Conservation (phyloP, 2,113 vertebrate species). For the Murina feae region DNA sequence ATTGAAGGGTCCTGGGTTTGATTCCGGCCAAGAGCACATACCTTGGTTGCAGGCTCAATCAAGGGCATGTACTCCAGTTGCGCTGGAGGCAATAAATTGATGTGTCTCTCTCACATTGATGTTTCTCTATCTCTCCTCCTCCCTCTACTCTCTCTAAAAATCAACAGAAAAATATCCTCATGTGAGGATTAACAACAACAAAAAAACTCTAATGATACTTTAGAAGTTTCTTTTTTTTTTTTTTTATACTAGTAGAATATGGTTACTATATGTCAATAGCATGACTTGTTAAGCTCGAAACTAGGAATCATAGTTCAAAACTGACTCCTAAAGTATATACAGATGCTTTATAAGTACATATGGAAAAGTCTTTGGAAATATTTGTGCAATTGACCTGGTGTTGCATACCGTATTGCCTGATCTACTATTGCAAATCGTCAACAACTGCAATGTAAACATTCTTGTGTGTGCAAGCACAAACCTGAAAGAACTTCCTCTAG, state of each 20-base stretch:
- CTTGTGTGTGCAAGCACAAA: not conserved
- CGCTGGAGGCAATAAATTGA: no score
- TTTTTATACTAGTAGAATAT: not conserved
- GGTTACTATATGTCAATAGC: not conserved
- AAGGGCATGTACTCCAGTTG: no score
- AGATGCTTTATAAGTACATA: not conserved
- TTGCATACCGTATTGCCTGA: not conserved
- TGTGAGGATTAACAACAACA: no score
- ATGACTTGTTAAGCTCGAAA: not conserved
- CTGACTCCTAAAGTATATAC: not conserved
- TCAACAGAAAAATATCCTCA: no score
- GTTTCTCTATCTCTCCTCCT: no score
- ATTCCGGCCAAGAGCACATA: no score
- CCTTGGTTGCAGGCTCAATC: no score
- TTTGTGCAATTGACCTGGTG: not conserved
- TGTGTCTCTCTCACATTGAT: no score
- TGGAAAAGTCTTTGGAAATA: slow-evolving; percentile 35
- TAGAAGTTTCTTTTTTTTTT: not conserved
- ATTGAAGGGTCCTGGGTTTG: no score
- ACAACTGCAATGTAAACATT: not conserved
- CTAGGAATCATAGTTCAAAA: not conserved
- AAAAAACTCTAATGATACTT: not conserved
- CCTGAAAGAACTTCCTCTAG: not conserved
- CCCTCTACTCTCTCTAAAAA: no score
- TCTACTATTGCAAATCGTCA: not conserved